These are phyloP conservation scores for Lapara coniferarum DNA, from an alignment of 2,888 invertebrate species.

Conservation along the genomic window DNA sequence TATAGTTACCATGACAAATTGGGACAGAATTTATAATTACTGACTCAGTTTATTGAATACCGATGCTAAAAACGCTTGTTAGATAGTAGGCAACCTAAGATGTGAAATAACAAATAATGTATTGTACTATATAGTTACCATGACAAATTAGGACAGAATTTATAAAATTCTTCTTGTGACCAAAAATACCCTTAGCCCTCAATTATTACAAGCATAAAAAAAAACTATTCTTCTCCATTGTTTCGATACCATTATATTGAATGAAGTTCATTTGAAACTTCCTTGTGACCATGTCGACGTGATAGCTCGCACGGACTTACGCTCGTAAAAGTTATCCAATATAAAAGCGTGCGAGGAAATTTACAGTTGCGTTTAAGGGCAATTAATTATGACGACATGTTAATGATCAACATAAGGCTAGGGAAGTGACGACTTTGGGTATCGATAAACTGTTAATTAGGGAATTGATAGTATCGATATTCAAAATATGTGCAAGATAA, in stretches of 20 bases:
- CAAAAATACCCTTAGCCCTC: no score
- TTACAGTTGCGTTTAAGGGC: constrained; percentile 18
- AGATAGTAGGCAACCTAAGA: no score
- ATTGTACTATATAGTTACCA: no score
- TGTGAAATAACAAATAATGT: no score
- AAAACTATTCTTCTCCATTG: no score
- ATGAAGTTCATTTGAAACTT: neutral
- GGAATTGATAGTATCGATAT: no score
- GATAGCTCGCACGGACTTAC: constrained; percentile 1
- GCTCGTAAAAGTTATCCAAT: constrained; percentile 16
- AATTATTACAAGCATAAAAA: no score
- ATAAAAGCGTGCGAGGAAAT: constrained; percentile 16
- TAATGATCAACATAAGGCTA: constrained; percentile 8
- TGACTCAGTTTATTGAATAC: neutral
- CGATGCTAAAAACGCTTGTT: neutral
- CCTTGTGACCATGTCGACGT: neutral
- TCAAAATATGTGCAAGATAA: no score
- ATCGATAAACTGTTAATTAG: neutral
- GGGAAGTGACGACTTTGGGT: neutral
- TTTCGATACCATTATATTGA: no score
- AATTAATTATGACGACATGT: constrained; percentile 18
- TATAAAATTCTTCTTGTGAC: no score
- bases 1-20: no score
- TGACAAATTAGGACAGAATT: no score
- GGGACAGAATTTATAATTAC: neutral